Evolutionary conservation across 2,797 vertebrate species (phyloP), one percentile per base, ranked within the genome.

Genomic region (Garrulus glandarius): DNA sequence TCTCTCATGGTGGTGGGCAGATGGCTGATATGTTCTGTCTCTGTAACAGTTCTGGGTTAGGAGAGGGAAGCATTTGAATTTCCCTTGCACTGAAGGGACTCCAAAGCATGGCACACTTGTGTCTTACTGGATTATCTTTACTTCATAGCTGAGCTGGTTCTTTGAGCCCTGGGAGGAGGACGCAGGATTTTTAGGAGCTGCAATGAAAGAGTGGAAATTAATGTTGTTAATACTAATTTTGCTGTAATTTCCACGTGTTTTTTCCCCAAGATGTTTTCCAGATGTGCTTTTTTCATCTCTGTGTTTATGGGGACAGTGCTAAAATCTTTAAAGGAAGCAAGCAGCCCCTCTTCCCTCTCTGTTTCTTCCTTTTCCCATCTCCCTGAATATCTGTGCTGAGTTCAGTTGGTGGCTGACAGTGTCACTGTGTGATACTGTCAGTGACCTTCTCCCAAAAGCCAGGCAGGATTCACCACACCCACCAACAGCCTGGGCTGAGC

Each of bases 1-100:
- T 78, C 16, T 82, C 67, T 77, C 63, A 34, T 3, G 0, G 3
- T 41, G 75, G 34, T 84, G 78, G 52, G 86, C 84, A 93, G 90
- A 71, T 93, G 91, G 74, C 15, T 95, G 76, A 22, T 53, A 16
- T 53, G 18, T 78, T 80, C 72, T 71, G 18, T 46, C 61, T 81
- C 87, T 46, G 0, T 71, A 76, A 22, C 74, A 84, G 34, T 77
- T 89, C 81, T 91, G 78, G 78, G 68, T 83, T 83, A 53, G 30
- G 41, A 92, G 77, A 91, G 71, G 67, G 53, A 95, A 92, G 52
- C 60, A 47, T 89, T 93, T 94, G 65, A 37, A 72, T 92, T 87
- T 92, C 53, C 77, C 27, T 24, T 55, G 19, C 46, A 22, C 80
- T 70, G 36, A 82, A 84, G 77, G 71, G 88, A 82, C 81, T 89